A percentile compares a stretch with the other conserved stretches of the same genome.
Evolutionary conservation across 1,140 invertebrate species (phyloP).

Genomic region (Octopus sinensis): DNA sequence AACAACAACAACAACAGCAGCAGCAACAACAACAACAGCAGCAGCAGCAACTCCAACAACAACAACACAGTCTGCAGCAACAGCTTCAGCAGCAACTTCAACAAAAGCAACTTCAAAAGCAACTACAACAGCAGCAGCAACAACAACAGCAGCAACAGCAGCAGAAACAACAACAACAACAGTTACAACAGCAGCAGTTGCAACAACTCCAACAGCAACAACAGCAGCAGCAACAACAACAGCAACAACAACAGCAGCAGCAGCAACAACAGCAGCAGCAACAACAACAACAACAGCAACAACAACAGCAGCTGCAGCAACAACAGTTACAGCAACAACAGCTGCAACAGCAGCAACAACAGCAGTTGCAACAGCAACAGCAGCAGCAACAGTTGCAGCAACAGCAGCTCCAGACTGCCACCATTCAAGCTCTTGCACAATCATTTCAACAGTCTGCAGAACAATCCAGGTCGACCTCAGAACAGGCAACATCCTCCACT

Average conservation of each 20-base stretch:
- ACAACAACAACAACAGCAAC: not conserved
- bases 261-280: not conserved
- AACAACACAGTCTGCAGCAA: not conserved
- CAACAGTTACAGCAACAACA: not conserved
- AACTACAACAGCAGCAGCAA: not conserved
- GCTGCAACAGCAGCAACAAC: not conserved
- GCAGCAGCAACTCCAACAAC: conserved; percentile 14
- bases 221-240: not conserved
- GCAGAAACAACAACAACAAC: not conserved
- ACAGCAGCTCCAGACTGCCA: not conserved
- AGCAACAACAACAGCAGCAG: not conserved
- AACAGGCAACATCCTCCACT: too few relatives aligned
- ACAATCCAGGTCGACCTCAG: too few relatives aligned
- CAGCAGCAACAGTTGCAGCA: conserved; percentile 24
- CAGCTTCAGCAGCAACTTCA: not conserved
- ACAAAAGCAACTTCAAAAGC: not conserved
- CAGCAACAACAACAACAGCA: conserved; percentile 27
- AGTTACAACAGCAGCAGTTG: not conserved
- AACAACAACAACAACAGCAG: conserved; percentile 30
- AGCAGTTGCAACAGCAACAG: conserved; percentile 15
- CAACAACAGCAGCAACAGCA: not conserved
- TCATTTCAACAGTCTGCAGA: too few relatives aligned
- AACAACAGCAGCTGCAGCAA: not conserved
- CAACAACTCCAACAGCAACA: not conserved
- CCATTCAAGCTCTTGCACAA: too few relatives aligned